phyloP scores from a whole-genome alignment of 1,140 invertebrate genomes.

The Diabrotica virgifera region DNA sequence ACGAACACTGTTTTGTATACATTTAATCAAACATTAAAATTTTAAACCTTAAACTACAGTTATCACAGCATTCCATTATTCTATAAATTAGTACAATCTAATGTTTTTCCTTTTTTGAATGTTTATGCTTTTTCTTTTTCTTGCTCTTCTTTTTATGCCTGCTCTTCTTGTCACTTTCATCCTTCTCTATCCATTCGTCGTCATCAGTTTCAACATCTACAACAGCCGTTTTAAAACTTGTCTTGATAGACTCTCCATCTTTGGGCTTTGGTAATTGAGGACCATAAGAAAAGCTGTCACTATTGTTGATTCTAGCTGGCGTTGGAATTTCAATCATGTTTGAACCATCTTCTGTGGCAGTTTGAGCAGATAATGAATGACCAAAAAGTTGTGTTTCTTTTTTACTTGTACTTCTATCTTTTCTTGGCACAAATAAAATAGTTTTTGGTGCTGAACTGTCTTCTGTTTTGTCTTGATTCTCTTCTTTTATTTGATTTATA shows the following conservation, averaged over 20 bases:
- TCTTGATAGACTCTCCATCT: background rate
- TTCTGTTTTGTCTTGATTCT: slow-evolving; percentile 4
- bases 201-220: slow-evolving; percentile 27
- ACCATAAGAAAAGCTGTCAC: slow-evolving; percentile 32
- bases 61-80: slow-evolving; percentile 19
- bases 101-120: slow-evolving; percentile 22
- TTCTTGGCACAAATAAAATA: background rate
- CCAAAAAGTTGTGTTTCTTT: too few relatives aligned
- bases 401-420: slow-evolving; percentile 1
- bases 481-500: slow-evolving; percentile 25
- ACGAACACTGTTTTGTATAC: too few relatives aligned
- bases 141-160: slow-evolving; percentile 28
- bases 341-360: background rate
- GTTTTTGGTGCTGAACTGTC: background rate
- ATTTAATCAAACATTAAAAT: background rate
- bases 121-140: slow-evolving; percentile 34
- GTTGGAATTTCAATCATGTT: background rate
- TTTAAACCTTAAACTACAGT: slow-evolving; percentile 4
- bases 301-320: background rate
- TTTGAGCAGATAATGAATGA: too few relatives aligned
- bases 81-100: slow-evolving; percentile 9
- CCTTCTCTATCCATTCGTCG: slow-evolving; percentile 43
- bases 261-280: slow-evolving; percentile 38
- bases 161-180: slow-evolving; percentile 28
- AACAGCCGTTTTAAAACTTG: background rate